These are phyloP conservation scores for Sebastiscus tertius DNA, from an alignment of 2,797 vertebrate species.

Conservation along the genomic window DNA sequence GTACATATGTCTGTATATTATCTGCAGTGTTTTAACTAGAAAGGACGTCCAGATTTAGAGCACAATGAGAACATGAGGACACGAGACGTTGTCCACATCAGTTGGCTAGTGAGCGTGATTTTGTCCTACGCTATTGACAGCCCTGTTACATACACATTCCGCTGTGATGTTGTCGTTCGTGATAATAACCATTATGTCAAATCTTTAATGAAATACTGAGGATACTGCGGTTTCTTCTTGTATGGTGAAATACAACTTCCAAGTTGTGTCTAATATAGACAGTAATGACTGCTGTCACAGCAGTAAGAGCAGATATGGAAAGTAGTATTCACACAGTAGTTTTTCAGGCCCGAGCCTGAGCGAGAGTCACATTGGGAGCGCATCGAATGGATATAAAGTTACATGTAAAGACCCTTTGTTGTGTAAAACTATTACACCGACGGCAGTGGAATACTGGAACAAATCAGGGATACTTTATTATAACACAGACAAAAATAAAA, in stretches of 20 bases:
- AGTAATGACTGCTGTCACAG: not conserved
- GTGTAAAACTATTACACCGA: slow-evolving; percentile 15
- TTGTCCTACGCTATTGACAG: not conserved
- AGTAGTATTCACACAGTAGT: not conserved
- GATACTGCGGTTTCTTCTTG: not conserved
- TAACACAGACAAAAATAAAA: not conserved
- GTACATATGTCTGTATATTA: not conserved
- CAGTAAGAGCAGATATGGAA: not conserved
- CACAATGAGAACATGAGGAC: not conserved
- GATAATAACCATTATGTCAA: not conserved
- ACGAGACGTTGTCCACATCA: not conserved
- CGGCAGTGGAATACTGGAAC: slow-evolving; percentile 12
- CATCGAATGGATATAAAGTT: not conserved
- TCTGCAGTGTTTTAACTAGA: not conserved
- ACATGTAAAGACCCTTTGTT: slow-evolving; percentile 25
- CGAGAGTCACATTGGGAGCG: not conserved
- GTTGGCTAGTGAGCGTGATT: not conserved
- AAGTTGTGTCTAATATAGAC: not conserved
- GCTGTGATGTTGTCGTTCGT: not conserved
- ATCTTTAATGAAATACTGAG: not conserved
- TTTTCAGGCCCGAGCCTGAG: not conserved
- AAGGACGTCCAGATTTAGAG: not conserved
- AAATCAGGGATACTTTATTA: not conserved
- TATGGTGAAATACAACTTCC: not conserved
- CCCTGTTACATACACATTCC: not conserved